A percentile compares a stretch with the other conserved stretches of the same genome.
phyloP scores from a whole-genome alignment of 92 coral and sea anemone genomes.

The Zoanthus gigantus region DNA sequence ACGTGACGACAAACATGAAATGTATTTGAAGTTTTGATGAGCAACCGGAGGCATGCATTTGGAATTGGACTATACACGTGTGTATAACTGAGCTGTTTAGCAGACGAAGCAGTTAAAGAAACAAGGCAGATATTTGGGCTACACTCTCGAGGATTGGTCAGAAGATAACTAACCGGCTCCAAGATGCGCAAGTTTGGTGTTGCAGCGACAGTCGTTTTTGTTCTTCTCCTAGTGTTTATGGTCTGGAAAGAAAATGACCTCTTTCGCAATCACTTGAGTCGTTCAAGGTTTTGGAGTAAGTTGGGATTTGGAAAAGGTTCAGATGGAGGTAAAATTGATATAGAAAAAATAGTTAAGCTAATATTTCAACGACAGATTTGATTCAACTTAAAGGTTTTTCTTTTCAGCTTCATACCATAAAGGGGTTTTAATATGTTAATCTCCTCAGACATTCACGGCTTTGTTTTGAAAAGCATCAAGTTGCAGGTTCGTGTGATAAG shows the following conservation, averaged over 20 bases:
- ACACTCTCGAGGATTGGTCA: background rate
- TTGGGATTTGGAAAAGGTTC: background rate
- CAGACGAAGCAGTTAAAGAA: background rate
- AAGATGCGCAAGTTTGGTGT: conserved; percentile 29
- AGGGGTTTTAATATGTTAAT: background rate
- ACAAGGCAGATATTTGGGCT: background rate
- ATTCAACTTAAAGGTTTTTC: background rate
- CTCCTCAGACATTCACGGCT: conserved; percentile 7
- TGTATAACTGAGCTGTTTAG: background rate
- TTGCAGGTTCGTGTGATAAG: conserved; percentile 7
- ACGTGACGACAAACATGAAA: background rate
- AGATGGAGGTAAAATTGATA: background rate
- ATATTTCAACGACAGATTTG: background rate
- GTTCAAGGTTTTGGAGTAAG: conserved; percentile 25
- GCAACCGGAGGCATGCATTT: background rate
- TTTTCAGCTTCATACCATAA: conserved; percentile 19
- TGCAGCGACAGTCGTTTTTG: conserved; percentile 14
- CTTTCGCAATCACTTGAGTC: conserved; percentile 6
- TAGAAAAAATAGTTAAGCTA: background rate
- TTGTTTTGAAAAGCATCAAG: conserved; percentile 27
- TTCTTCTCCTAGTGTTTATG: conserved; percentile 29
- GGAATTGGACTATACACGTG: background rate
- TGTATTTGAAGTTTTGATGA: background rate
- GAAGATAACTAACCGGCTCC: background rate
- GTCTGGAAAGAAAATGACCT: conserved; percentile 38